Conservation (phyloP, 2,888 invertebrate genomes). For the Eupithecia centaureata region DNA sequence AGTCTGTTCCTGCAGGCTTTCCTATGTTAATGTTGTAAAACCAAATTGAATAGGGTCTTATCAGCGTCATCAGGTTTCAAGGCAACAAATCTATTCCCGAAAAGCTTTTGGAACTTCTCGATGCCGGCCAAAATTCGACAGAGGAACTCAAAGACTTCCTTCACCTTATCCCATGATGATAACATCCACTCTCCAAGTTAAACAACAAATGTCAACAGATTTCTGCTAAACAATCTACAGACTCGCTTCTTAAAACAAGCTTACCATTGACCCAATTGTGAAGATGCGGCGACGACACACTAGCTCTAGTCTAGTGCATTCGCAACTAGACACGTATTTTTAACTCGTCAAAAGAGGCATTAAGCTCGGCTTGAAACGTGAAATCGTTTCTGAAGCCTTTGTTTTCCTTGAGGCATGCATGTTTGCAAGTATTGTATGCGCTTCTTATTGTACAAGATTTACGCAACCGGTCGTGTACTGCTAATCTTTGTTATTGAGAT, state of each 20-base stretch:
- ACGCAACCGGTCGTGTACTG: constrained; percentile 20
- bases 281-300: constrained; percentile 43
- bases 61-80: no score
- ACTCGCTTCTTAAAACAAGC: constrained; percentile 13
- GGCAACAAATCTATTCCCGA: no score
- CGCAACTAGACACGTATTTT: constrained; percentile 40
- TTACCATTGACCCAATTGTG: constrained; percentile 53
- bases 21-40: no score
- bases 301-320: constrained; percentile 24
- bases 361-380: constrained; percentile 20
- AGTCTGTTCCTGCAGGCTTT: not conserved
- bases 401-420: constrained; percentile 16
- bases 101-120: no score
- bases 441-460: constrained; percentile 20
- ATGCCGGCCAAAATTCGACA: no score
- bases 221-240: not conserved
- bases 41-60: no score
- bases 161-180: not conserved
- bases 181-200: not conserved
- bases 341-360: constrained; percentile 33
- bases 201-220: not conserved
- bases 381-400: constrained; percentile 23
- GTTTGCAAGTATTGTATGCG: constrained; percentile 9
- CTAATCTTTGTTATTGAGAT: constrained; percentile 26
- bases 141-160: not conserved